Evolutionary conservation across 2,888 invertebrate species (phyloP).

Genomic region (Melinaea menophilus): DNA sequence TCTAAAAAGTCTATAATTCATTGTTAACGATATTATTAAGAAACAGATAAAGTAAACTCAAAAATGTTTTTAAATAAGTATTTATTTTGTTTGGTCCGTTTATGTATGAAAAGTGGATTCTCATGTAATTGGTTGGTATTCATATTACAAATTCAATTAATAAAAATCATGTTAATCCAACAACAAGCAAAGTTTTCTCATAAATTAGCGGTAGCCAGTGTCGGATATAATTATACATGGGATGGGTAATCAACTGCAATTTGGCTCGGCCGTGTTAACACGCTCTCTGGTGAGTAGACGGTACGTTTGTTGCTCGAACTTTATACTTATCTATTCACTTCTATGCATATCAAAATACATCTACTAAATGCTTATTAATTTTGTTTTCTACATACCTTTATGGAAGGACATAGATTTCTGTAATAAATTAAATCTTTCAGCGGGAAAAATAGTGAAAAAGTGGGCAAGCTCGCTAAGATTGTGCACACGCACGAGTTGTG

Average conservation of each 20-base stretch:
- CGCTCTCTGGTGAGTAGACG: constrained; percentile 11
- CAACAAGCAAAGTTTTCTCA: constrained; percentile 29
- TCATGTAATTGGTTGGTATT: constrained; percentile 1
- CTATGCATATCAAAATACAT: not conserved
- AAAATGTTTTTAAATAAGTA: too few species aligned
- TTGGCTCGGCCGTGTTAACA: constrained; percentile 33
- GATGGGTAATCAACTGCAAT: constrained; percentile 34
- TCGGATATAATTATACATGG: constrained; percentile 26
- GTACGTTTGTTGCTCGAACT: not conserved
- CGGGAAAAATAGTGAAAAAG: constrained; percentile 35
- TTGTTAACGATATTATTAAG: too few species aligned
- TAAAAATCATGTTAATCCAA: constrained; percentile 2
- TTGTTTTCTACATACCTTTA: not conserved
- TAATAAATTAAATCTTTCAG: constrained; percentile 3
- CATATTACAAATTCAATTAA: constrained; percentile 1
- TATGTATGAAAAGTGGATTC: not conserved
- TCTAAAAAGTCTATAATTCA: too few species aligned
- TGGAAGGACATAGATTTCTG: not conserved
- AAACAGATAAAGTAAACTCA: too few species aligned
- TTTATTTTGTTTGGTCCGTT: too few species aligned
- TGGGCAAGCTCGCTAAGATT: constrained; percentile 33
- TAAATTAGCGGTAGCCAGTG: constrained; percentile 31
- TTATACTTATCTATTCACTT: not conserved
- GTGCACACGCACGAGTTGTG: constrained; percentile 95
- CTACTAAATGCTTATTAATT: not conserved